Conservation (phyloP, 1,140 invertebrate genomes). For the Lethrus apterus region DNA sequence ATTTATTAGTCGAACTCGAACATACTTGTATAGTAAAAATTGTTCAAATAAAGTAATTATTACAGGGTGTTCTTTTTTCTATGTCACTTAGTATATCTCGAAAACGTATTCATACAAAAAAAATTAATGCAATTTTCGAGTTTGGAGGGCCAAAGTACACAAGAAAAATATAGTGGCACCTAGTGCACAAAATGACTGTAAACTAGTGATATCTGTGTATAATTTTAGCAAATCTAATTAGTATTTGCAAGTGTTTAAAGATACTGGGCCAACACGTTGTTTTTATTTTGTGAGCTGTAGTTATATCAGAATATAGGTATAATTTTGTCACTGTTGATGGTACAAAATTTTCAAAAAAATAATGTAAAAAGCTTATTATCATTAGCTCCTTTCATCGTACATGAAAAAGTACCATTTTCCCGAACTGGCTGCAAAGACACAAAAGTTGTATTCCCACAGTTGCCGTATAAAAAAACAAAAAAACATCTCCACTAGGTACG, state of each 20-base stretch:
- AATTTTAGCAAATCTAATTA: slow-evolving; percentile 19
- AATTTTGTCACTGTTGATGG: slow-evolving; percentile 9
- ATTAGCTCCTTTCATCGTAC: slow-evolving; percentile 13
- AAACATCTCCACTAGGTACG: slow-evolving; percentile 19
- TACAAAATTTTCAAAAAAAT: slow-evolving; percentile 6
- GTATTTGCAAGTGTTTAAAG: slow-evolving; percentile 15
- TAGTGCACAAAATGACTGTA: no score
- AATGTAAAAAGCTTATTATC: slow-evolving; percentile 7
- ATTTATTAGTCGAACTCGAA: no score
- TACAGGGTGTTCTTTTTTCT: no score
- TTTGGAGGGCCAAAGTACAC: no score
- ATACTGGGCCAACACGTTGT: slow-evolving; percentile 6
- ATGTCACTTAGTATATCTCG: no score
- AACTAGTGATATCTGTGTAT: no score
- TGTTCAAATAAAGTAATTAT: no score
- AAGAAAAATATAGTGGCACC: no score
- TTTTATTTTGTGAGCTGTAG: slow-evolving; percentile 18
- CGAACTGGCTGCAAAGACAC: slow-evolving; percentile 2
- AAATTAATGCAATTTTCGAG: no score
- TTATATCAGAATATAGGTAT: slow-evolving; percentile 13
- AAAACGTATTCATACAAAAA: no score
- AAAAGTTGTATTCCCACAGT: slow-evolving; percentile 11
- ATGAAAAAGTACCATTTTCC: slow-evolving; percentile 8
- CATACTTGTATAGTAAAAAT: no score
- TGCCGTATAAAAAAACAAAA: slow-evolving; percentile 16